These are phyloP conservation scores for Holacanthus passer DNA, from an alignment of 2,113 vertebrate genomes.

Conservation along the genomic window DNA sequence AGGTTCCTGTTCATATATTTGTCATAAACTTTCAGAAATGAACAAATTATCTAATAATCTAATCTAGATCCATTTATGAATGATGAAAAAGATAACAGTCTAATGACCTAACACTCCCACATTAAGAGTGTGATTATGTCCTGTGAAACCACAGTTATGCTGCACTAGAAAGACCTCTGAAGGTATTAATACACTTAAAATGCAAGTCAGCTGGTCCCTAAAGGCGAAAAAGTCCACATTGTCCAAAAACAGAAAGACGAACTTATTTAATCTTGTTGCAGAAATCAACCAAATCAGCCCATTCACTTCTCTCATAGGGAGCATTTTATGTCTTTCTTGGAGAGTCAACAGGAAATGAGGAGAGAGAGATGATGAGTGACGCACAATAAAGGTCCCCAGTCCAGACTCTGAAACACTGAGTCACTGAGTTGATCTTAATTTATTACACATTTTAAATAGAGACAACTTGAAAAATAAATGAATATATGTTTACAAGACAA, in stretches of 20 bases:
- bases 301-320: background rate
- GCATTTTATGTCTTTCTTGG: background rate
- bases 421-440: no score
- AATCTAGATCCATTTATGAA: background rate
- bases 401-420: no score
- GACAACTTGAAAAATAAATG: background rate
- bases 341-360: background rate
- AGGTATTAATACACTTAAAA: background rate
- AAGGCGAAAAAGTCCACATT: background rate
- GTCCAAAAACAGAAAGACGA: background rate
- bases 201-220: background rate
- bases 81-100: background rate
- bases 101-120: background rate
- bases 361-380: background rate
- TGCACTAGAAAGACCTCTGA: slow-evolving; percentile 10
- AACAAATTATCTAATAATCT: background rate
- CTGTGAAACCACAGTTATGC: slow-evolving; percentile 33
- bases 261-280: background rate
- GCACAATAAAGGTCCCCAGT: background rate
- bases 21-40: background rate
- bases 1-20: background rate
- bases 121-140: slow-evolving; percentile 31
- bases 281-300: background rate
- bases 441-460: background rate
- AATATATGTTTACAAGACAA: background rate